Evolutionary conservation across 2,888 invertebrate species (phyloP).

Genomic region (Macrophya alboannulata): DNA sequence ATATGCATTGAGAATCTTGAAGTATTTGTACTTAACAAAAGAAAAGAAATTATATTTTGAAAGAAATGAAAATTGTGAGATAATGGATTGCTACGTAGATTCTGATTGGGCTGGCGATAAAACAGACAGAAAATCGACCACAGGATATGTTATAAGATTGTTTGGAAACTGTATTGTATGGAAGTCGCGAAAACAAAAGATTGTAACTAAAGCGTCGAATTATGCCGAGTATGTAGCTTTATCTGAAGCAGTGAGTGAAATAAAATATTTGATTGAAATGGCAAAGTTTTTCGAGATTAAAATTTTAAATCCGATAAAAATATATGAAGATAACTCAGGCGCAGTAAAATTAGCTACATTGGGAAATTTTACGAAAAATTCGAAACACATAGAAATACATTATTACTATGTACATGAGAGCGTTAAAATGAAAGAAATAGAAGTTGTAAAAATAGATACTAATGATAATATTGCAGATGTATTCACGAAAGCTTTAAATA

Average conservation of each 20-base stretch:
- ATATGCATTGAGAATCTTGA: background rate
- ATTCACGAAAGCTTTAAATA: background rate
- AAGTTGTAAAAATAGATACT: background rate
- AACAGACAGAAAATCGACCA: background rate
- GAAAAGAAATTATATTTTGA: background rate
- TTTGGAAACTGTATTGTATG: conserved; percentile 51
- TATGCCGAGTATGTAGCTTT: conserved; percentile 59
- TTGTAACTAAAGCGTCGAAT: conserved; percentile 58
- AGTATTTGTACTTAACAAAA: background rate
- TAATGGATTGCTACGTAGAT: background rate
- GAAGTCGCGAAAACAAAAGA: conserved; percentile 59
- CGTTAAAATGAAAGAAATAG: background rate
- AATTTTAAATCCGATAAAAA: background rate
- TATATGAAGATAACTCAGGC: background rate
- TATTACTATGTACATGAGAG: background rate
- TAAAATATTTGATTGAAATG: background rate
- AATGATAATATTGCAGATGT: background rate
- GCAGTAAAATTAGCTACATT: background rate
- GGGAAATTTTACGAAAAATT: background rate
- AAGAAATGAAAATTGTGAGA: background rate
- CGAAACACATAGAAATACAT: background rate
- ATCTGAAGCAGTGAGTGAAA: conserved; percentile 52
- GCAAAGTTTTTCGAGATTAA: background rate
- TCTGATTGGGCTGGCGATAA: background rate
- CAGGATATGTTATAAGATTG: background rate